phyloP scores from a whole-genome alignment of 2,797 vertebrate species.

The Anabacerthia variegaticeps region DNA sequence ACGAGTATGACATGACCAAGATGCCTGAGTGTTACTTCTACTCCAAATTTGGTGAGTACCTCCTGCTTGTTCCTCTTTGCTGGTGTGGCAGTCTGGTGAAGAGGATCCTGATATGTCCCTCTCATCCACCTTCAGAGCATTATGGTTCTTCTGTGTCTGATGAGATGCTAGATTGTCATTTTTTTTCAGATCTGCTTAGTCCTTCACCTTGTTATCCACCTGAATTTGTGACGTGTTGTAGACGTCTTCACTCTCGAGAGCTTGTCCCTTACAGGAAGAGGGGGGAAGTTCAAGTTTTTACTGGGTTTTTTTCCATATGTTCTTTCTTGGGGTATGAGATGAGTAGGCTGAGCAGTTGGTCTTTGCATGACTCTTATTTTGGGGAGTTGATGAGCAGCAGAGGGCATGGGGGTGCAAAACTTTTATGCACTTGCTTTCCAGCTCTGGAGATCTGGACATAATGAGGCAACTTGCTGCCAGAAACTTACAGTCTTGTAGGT shows the following conservation, averaged over 20 bases:
- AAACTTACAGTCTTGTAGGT: conserved; percentile 53
- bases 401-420: conserved; percentile 31
- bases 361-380: conserved; percentile 12
- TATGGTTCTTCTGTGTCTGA: not conserved
- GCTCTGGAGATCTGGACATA: conserved; percentile 53
- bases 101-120: not conserved
- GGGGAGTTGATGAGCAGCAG: conserved; percentile 35
- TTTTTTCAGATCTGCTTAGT: not conserved
- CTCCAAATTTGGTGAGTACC: conserved; percentile 92
- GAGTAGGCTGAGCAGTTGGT: conserved; percentile 4
- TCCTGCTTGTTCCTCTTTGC: not conserved
- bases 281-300: not conserved
- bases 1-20: conserved; percentile 99
- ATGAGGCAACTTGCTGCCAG: conserved; percentile 57
- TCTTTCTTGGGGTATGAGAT: not conserved
- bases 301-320: not conserved
- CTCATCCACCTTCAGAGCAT: not conserved
- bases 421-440: conserved; percentile 52
- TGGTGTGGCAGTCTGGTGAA: not conserved
- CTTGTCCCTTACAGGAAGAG: not conserved
- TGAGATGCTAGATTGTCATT: not conserved
- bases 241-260: not conserved
- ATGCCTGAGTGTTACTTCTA: conserved; percentile 99
- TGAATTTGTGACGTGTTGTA: not conserved
- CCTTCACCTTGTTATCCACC: not conserved